Conservation (phyloP, 1,140 invertebrate species). For the Dreissena polymorpha region DNA sequence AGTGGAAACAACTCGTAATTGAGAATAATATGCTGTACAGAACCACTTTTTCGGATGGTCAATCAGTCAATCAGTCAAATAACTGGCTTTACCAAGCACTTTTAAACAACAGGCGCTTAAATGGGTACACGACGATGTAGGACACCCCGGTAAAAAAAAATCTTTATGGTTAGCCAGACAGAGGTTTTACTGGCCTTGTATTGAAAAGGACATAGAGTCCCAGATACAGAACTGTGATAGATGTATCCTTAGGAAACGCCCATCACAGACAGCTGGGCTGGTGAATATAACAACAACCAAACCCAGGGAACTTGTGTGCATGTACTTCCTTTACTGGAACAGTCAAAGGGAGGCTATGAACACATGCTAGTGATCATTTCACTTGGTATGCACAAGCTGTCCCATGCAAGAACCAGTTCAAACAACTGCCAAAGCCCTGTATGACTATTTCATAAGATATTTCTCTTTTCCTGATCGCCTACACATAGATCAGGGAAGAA, state of each 20-base stretch:
- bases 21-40: constrained; percentile 2
- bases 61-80: constrained; percentile 4
- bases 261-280: constrained; percentile 11
- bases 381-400: constrained; percentile 40
- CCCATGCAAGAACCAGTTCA: constrained; percentile 45
- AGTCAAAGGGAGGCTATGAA: constrained; percentile 37
- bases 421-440: constrained; percentile 41
- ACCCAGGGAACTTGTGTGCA: constrained; percentile 25
- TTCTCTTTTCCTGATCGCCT: constrained; percentile 33
- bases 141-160: constrained; percentile 29
- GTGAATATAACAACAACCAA: background rate
- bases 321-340: constrained; percentile 28
- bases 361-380: constrained; percentile 54
- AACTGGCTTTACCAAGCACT: constrained; percentile 10
- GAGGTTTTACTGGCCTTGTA: constrained; percentile 30
- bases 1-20: background rate
- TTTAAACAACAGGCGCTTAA: background rate
- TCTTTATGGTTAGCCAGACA: constrained; percentile 28
- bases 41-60: background rate
- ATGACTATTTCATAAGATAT: constrained; percentile 30
- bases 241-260: constrained; percentile 19
- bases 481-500: constrained; percentile 50
- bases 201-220: constrained; percentile 7
- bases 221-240: constrained; percentile 15
- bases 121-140: constrained; percentile 31